A percentile compares a stretch with the other conserved stretches of the same genome.
Evolutionary conservation across 2,888 invertebrate genomes (phyloP).

Genomic region (Epiblema foenella): DNA sequence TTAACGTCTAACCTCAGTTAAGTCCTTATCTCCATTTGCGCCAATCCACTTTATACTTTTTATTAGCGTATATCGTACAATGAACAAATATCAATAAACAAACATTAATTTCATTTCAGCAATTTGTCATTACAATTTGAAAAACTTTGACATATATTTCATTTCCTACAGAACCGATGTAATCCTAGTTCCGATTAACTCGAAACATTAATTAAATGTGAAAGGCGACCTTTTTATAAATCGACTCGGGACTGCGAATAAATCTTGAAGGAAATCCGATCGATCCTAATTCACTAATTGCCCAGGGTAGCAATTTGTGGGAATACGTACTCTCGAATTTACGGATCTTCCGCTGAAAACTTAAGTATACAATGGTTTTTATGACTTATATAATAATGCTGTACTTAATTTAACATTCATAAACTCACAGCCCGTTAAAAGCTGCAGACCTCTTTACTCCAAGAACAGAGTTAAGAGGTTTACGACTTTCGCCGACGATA

Average conservation of each 20-base stretch:
- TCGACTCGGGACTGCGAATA: slow-evolving; percentile 29
- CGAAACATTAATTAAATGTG: slow-evolving; percentile 27
- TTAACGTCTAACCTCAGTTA: too few relatives aligned
- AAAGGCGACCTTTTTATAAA: slow-evolving; percentile 32
- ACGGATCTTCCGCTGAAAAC: slow-evolving; percentile 18
- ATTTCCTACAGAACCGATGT: neutral
- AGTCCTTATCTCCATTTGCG: too few relatives aligned
- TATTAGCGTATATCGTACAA: too few relatives aligned
- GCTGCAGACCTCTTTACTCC: too few relatives aligned
- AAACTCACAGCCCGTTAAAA: too few relatives aligned
- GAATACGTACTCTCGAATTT: slow-evolving; percentile 24
- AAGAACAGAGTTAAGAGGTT: too few relatives aligned
- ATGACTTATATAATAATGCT: slow-evolving; percentile 1
- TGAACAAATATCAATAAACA: neutral
- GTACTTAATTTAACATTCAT: neutral
- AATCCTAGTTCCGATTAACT: slow-evolving; percentile 25
- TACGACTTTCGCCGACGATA: too few relatives aligned
- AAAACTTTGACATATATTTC: neutral
- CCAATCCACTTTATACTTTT: too few relatives aligned
- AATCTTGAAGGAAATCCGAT: slow-evolving; percentile 35
- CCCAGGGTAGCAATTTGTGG: slow-evolving; percentile 37
- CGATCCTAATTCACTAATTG: slow-evolving; percentile 41
- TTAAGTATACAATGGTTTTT: slow-evolving; percentile 5
- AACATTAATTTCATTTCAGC: neutral
- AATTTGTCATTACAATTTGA: neutral